phyloP scores from a whole-genome alignment of 2,113 vertebrate genomes.

The Sturnus vulgaris region DNA sequence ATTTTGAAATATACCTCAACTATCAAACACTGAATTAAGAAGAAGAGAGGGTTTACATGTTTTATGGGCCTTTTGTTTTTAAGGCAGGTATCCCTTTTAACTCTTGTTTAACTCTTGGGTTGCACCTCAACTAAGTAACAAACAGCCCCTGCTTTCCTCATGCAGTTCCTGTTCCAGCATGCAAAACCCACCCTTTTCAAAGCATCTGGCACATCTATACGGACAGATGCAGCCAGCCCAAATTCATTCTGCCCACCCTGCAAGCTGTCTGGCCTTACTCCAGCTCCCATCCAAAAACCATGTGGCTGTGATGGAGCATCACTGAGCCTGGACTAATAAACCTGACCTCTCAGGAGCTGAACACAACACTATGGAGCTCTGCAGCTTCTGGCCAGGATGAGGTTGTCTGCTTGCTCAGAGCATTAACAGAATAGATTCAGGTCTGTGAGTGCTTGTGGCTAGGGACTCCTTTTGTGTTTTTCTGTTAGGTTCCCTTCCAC shows the following conservation, averaged over 20 bases:
- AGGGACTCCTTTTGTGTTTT: neutral
- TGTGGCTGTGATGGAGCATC: neutral
- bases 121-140: neutral
- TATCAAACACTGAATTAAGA: neutral
- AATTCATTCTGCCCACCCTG: neutral
- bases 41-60: neutral
- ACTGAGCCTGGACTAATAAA: neutral
- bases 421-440: neutral
- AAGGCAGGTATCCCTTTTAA: neutral
- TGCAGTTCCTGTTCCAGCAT: neutral
- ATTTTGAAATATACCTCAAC: neutral
- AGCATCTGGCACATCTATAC: neutral
- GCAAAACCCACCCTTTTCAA: neutral
- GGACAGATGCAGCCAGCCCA: neutral
- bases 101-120: no score
- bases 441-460: neutral
- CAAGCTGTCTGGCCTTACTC: conserved; percentile 19
- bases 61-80: neutral
- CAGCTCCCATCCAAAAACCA: neutral
- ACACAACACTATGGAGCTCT: neutral
- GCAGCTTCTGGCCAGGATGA: neutral
- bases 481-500: neutral
- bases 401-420: neutral
- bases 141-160: neutral
- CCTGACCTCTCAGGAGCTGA: neutral